A percentile compares a stretch with the other conserved stretches of the same genome.
These are phyloP conservation scores for Xiphydria camelus DNA, from an alignment of 2,888 invertebrate species.

Conservation along the genomic window DNA sequence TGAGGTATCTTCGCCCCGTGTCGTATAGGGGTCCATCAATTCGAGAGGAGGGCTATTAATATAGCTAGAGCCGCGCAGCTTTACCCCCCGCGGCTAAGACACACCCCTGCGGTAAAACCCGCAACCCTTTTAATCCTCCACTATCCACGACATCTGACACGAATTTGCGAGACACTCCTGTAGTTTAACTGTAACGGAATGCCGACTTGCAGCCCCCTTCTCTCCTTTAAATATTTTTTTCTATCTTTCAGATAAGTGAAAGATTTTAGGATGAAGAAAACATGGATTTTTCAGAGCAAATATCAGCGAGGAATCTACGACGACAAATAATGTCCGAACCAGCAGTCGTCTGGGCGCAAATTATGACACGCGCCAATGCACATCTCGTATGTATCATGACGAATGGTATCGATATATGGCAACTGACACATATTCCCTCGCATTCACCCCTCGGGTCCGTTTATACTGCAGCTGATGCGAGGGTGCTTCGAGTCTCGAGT, in stretches of 20 bases:
- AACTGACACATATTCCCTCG: constrained; percentile 48
- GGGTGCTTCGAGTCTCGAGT: constrained; percentile 40
- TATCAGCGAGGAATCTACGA: too few relatives aligned
- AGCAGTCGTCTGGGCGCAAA: too few relatives aligned
- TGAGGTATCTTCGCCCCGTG: constrained; percentile 28
- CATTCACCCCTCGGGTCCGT: constrained; percentile 26
- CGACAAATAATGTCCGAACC: too few relatives aligned
- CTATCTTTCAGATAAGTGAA: too few relatives aligned
- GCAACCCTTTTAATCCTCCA: constrained; percentile 40
- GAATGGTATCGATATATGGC: constrained; percentile 55
- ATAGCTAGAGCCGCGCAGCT: constrained; percentile 46
- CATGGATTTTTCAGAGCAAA: too few relatives aligned
- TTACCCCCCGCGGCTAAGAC: constrained; percentile 34
- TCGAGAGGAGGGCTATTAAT: constrained; percentile 52
- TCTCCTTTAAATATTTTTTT: neutral
- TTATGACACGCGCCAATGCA: too few relatives aligned
- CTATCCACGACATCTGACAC: neutral
- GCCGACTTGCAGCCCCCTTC: neutral
- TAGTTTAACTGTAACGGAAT: neutral
- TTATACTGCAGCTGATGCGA: constrained; percentile 40
- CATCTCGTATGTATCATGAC: constrained; percentile 33
- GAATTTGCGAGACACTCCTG: neutral
- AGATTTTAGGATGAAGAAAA: too few relatives aligned
- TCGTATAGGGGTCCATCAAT: constrained; percentile 47
- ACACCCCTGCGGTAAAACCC: constrained; percentile 37